Evolutionary conservation across 2,888 invertebrate species (phyloP).

Genomic region (Drosophila prostipennis): DNA sequence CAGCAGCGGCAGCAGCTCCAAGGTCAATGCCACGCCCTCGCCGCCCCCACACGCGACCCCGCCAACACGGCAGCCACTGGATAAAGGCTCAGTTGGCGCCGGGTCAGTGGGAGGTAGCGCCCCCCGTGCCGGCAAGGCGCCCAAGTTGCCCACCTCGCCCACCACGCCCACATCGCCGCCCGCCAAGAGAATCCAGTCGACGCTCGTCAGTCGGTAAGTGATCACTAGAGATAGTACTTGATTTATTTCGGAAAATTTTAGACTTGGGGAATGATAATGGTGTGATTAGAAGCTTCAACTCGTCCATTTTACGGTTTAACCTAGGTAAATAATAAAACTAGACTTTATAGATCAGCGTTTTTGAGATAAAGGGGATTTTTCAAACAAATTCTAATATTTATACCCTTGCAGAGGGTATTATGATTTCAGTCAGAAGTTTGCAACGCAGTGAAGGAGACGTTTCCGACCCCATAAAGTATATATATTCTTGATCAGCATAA

Average conservation of each 20-base stretch:
- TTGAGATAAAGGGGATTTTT: no score
- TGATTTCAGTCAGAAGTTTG: no score
- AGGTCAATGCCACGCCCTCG: conserved; percentile 36
- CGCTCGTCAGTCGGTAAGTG: conserved; percentile 79
- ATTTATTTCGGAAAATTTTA: conserved; percentile 1
- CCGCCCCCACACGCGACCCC: conserved; percentile 29
- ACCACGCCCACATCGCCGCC: conserved; percentile 63
- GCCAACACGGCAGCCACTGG: conserved; percentile 75
- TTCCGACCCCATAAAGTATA: no score
- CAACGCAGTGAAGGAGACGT: no score
- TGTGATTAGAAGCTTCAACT: not conserved
- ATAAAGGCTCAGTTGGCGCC: conserved; percentile 71
- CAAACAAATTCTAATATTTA: no score
- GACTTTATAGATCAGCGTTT: no score
- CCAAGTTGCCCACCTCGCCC: conserved; percentile 52
- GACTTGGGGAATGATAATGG: not conserved
- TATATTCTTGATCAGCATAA: no score
- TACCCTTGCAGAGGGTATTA: no score
- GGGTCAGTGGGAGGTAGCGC: conserved; percentile 60
- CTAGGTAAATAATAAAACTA: no score
- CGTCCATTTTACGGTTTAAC: no score
- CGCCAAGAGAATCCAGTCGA: conserved; percentile 58
- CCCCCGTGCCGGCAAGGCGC: conserved; percentile 34
- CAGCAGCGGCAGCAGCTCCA: conserved; percentile 31
- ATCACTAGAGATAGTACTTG: not conserved